Conservation (phyloP, 35 echinoderm and acorn worm genomes). For the Anneissia japonica region DNA sequence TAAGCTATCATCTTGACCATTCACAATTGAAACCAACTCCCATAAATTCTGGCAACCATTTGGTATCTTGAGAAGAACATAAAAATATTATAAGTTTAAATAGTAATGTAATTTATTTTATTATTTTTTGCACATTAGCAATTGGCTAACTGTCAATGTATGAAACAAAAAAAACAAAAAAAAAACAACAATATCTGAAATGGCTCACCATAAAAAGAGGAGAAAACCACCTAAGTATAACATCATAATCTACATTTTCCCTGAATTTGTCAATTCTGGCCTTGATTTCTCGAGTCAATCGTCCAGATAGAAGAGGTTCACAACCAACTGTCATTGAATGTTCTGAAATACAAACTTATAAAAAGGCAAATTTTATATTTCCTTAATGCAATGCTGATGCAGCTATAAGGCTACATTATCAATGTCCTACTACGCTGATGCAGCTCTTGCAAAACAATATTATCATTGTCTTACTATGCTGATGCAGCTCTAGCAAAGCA, state of each 20-base stretch:
- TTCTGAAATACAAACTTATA: slow-evolving; percentile 32
- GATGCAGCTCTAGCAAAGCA: too few species aligned
- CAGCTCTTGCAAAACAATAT: too few species aligned
- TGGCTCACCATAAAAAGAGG: slow-evolving; percentile 65
- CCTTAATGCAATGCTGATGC: too few species aligned
- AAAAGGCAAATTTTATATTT: too few species aligned
- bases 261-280: slow-evolving; percentile 55
- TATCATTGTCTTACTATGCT: too few species aligned
- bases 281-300: slow-evolving; percentile 68
- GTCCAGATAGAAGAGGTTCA: slow-evolving; percentile 55
- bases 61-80: slow-evolving; percentile 50
- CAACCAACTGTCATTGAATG: slow-evolving; percentile 73
- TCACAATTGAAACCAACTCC: slow-evolving; percentile 80
- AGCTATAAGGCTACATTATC: too few species aligned
- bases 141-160: too few species aligned
- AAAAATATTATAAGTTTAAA: not conserved
- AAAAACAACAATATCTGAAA: not conserved
- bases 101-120: too few species aligned
- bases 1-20: slow-evolving; percentile 82
- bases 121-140: too few species aligned
- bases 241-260: slow-evolving; percentile 37
- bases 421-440: too few species aligned
- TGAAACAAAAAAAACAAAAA: too few species aligned
- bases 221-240: slow-evolving; percentile 62
- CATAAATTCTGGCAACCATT: slow-evolving; percentile 71